A percentile compares a stretch with the other conserved stretches of the same genome.
These are phyloP conservation scores for Crotophaga sulcirostris DNA, from an alignment of 2,113 vertebrate species.

Conservation along the genomic window DNA sequence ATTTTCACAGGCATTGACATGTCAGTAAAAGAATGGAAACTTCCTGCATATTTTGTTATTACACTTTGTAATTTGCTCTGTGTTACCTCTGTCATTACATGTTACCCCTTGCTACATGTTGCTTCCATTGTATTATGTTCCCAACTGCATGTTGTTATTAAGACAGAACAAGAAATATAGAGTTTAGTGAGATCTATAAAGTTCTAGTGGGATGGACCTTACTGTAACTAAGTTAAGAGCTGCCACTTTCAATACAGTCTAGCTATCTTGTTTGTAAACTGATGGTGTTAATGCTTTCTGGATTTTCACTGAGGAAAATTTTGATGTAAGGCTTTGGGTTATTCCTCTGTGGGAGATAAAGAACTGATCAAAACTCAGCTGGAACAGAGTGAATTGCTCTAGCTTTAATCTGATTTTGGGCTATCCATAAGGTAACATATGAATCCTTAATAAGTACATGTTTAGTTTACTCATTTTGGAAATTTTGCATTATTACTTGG, in stretches of 20 bases:
- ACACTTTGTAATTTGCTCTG: background rate
- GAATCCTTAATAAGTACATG: background rate
- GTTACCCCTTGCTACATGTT: background rate
- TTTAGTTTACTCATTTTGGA: background rate
- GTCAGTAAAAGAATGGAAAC: background rate
- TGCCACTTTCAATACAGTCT: background rate
- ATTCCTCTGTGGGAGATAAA: background rate
- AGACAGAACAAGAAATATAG: background rate
- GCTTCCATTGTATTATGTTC: background rate
- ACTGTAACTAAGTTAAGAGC: background rate
- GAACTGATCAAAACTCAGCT: background rate
- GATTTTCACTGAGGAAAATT: background rate
- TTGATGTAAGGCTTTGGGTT: background rate
- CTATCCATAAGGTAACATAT: background rate
- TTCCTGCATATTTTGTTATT: background rate
- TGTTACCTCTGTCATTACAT: background rate
- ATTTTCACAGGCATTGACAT: background rate
- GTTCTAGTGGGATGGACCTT: background rate
- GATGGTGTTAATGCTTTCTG: background rate
- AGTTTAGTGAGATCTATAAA: background rate
- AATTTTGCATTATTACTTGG: background rate
- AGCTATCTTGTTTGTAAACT: background rate
- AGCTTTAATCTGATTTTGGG: background rate
- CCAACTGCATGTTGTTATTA: background rate
- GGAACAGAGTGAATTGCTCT: background rate